Evolutionary conservation across 2,888 invertebrate genomes (phyloP).

Genomic region (Hypomecis atomaria): DNA sequence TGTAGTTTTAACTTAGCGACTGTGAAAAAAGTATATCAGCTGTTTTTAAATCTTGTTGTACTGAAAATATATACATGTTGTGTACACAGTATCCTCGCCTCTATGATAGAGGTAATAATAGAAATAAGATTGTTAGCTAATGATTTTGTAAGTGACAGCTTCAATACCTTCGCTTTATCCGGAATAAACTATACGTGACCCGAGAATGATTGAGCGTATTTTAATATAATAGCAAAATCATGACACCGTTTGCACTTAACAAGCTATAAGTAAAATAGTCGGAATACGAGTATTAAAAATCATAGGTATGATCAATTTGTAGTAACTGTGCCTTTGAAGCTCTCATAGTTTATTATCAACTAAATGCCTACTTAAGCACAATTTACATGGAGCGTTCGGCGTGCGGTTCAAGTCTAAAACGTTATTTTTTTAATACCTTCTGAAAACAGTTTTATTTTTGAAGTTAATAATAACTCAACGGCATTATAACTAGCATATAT

Average conservation of each 20-base stretch:
- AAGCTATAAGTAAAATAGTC: conserved; percentile 19
- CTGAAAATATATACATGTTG: too few relatives aligned
- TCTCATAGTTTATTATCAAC: conserved; percentile 64
- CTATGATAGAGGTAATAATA: background rate
- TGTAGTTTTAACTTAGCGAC: too few relatives aligned
- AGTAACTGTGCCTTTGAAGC: conserved; percentile 36
- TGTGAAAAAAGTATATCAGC: too few relatives aligned
- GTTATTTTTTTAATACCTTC: too few relatives aligned
- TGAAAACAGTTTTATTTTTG: too few relatives aligned
- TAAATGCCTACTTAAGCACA: conserved; percentile 47
- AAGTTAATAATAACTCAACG: too few relatives aligned
- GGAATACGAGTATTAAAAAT: conserved; percentile 20
- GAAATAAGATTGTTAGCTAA: conserved; percentile 16
- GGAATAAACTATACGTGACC: conserved; percentile 17
- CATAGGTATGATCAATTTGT: conserved; percentile 32
- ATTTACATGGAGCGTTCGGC: conserved; percentile 37
- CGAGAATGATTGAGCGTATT: conserved; percentile 21
- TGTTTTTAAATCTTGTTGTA: too few relatives aligned
- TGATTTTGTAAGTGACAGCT: conserved; percentile 16
- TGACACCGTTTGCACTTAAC: conserved; percentile 19
- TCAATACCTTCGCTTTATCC: conserved; percentile 16
- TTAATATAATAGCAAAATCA: conserved; percentile 30
- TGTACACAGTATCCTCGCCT: too few relatives aligned
- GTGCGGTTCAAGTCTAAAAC: conserved; percentile 22
- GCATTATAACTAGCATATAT: too few relatives aligned